Percentiles rank a stretch among this genome's conserved stretches.
Conservation (phyloP, 2,113 vertebrate species). For the Campylorhamphus procurvoides region DNA sequence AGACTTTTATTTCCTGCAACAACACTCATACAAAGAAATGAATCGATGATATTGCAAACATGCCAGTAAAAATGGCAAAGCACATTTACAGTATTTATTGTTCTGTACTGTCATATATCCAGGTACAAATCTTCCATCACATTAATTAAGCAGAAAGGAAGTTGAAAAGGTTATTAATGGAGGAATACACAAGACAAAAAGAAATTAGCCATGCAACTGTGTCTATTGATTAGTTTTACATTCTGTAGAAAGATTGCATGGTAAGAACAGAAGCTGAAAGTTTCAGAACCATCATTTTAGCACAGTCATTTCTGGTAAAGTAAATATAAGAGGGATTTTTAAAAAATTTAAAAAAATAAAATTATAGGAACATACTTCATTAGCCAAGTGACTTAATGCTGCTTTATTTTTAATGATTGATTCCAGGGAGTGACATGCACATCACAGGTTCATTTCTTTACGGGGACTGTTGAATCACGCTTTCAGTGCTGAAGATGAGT, state of each 20-base stretch:
- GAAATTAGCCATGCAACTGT: neutral
- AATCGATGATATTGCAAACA: neutral
- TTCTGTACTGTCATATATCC: neutral
- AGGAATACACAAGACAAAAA: neutral
- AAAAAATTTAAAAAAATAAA: neutral
- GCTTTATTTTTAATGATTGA: neutral
- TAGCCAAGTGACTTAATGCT: neutral
- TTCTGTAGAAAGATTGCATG: neutral
- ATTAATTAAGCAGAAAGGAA: neutral
- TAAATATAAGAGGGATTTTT: neutral
- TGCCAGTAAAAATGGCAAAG: neutral
- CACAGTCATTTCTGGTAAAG: neutral
- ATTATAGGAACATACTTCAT: neutral
- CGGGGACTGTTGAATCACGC: neutral
- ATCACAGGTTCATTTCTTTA: neutral
- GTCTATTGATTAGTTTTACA: neutral
- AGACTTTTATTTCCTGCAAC: neutral
- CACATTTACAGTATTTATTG: neutral
- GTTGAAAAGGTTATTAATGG: neutral
- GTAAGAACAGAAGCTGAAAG: neutral
- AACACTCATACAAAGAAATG: neutral
- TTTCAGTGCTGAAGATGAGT: neutral
- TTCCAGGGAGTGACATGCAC: neutral
- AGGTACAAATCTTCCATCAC: neutral
- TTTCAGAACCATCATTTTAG: neutral